A percentile compares a stretch with the other conserved stretches of the same genome.
Evolutionary conservation across 2,888 invertebrate species (phyloP).

Genomic region (Agrotis ipsilon): DNA sequence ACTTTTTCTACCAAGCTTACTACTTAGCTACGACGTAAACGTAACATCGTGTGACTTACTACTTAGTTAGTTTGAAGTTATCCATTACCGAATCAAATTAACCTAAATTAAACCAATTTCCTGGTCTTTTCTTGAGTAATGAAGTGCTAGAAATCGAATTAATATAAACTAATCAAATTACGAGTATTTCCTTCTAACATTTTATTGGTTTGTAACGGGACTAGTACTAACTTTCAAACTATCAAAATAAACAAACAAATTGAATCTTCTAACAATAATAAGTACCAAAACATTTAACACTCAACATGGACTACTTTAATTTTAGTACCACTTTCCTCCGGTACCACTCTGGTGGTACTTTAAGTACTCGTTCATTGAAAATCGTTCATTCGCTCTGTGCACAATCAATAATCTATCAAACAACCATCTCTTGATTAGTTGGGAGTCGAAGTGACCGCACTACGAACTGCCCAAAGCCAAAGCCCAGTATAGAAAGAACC

Average conservation of each 20-base stretch:
- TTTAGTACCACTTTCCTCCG: constrained; percentile 67
- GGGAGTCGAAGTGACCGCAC: constrained; percentile 65
- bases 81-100: not conserved
- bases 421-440: constrained; percentile 83
- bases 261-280: constrained; percentile 15
- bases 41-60: not conserved
- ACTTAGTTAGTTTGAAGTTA: constrained; percentile 2
- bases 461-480: constrained; percentile 45
- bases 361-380: constrained; percentile 74
- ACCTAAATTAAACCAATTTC: constrained; percentile 22
- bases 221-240: constrained; percentile 6
- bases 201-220: not conserved
- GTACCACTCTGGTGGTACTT: constrained; percentile 57
- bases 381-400: constrained; percentile 71
- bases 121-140: not conserved
- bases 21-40: not conserved
- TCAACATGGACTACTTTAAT: constrained; percentile 47
- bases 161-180: not conserved
- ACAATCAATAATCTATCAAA: constrained; percentile 88
- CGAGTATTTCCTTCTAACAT: not conserved
- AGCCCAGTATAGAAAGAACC: not conserved
- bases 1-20: constrained; percentile 14
- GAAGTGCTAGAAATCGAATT: constrained; percentile 9
- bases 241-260: constrained; percentile 32
- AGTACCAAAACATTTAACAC: constrained; percentile 10